phyloP scores from a whole-genome alignment of 2,113 vertebrate genomes.

The Ammospiza nelsoni region DNA sequence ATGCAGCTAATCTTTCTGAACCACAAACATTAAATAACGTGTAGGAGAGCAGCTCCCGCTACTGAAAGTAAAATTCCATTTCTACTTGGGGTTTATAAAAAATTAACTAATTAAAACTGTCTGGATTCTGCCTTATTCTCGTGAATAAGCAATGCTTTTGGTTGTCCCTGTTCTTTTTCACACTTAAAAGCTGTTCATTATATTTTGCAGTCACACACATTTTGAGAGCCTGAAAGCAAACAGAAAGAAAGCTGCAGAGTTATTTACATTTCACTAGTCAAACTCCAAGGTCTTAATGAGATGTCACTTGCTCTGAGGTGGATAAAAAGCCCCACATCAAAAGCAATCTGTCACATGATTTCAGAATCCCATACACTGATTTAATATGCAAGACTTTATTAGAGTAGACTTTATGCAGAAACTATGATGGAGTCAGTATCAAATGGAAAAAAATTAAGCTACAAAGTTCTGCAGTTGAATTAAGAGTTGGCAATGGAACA shows the following conservation, averaged over 20 bases:
- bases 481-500: background rate
- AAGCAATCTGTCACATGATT: constrained; percentile 23
- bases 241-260: constrained; percentile 16
- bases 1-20: background rate
- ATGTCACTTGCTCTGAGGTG: constrained; percentile 31
- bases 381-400: constrained; percentile 22
- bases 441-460: background rate
- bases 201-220: constrained; percentile 47
- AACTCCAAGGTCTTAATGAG: constrained; percentile 52
- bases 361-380: constrained; percentile 1
- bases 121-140: constrained; percentile 5
- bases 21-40: background rate
- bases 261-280: constrained; percentile 60
- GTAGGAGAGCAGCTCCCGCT: background rate
- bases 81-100: background rate
- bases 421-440: background rate
- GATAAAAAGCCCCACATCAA: constrained; percentile 44
- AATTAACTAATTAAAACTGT: constrained; percentile 11
- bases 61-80: constrained; percentile 14
- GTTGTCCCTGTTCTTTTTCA: background rate
- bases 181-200: constrained; percentile 46
- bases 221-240: constrained; percentile 45
- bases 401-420: background rate
- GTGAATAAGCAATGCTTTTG: constrained; percentile 8
- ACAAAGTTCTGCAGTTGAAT: background rate